Conservation (phyloP, 1,140 invertebrate genomes). For the Drosophila tani region DNA sequence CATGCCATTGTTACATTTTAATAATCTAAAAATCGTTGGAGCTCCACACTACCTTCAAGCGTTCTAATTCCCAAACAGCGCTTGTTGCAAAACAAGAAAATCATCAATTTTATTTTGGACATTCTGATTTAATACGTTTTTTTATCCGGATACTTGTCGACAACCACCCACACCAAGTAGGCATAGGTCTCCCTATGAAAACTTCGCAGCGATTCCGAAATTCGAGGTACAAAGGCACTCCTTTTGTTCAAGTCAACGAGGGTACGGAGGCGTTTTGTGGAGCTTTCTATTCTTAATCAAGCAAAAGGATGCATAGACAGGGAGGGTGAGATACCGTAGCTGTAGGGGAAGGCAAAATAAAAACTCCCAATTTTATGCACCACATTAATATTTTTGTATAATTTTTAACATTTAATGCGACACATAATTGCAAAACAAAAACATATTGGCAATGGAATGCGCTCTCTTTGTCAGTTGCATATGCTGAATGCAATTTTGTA, state of each 20-base stretch:
- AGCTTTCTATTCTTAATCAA: conserved; percentile 39
- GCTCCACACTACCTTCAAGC: conserved; percentile 57
- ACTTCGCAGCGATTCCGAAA: conserved; percentile 37
- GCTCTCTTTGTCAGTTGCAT: conserved; percentile 1
- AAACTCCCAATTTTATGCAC: neutral
- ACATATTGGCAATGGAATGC: neutral
- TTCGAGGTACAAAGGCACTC: conserved; percentile 38
- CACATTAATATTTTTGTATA: neutral
- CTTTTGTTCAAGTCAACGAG: conserved; percentile 47
- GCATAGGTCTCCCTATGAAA: conserved; percentile 26
- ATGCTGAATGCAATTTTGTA: conserved; percentile 29
- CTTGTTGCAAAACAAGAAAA: conserved; percentile 56
- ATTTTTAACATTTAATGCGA: conserved; percentile 6
- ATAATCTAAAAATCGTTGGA: conserved; percentile 75
- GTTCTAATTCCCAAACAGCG: conserved; percentile 34
- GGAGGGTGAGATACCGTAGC: neutral
- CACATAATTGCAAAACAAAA: conserved; percentile 1
- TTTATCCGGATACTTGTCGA: conserved; percentile 22
- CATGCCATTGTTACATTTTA: conserved; percentile 64
- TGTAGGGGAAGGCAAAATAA: neutral
- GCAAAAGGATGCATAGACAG: conserved; percentile 30
- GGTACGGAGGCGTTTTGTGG: conserved; percentile 14
- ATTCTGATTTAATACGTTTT: conserved; percentile 36
- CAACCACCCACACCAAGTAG: conserved; percentile 53
- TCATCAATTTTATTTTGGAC: conserved; percentile 51